phyloP scores from a whole-genome alignment of 2,797 vertebrate species.

The Sebastes trivittatus region DNA sequence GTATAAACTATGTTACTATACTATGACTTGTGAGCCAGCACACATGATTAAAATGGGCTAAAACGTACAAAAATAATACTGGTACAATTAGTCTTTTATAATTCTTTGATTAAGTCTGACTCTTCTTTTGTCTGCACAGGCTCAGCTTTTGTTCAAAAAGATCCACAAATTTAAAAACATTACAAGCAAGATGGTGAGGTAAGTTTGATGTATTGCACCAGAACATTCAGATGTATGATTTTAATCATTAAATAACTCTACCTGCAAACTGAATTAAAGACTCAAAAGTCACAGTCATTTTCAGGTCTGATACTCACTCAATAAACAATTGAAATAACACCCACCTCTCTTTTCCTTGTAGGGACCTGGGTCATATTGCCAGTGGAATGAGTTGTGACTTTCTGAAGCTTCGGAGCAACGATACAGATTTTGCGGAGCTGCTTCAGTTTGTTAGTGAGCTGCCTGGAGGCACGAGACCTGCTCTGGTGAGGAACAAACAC shows the following conservation, averaged over 20 bases:
- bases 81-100: background rate
- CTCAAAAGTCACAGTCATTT: background rate
- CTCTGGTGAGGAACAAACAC: constrained; percentile 82
- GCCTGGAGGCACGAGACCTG: constrained; percentile 82
- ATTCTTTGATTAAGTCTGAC: background rate
- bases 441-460: constrained; percentile 83
- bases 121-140: constrained; percentile 65
- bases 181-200: constrained; percentile 73
- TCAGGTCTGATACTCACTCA: background rate
- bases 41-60: background rate
- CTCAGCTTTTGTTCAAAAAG: constrained; percentile 81
- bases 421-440: constrained; percentile 82
- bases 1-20: background rate
- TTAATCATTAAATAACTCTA: background rate
- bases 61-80: background rate
- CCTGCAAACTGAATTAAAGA: background rate
- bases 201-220: constrained; percentile 46
- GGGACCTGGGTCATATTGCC: constrained; percentile 85
- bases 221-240: background rate
- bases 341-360: constrained; percentile 48
- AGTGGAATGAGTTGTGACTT: constrained; percentile 86
- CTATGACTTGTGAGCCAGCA: background rate
- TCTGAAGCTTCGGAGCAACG: constrained; percentile 82
- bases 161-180: constrained; percentile 70
- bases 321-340: background rate